Evolutionary conservation across 2,113 vertebrate species (phyloP).

Genomic region (Eonycteris spelaea): DNA sequence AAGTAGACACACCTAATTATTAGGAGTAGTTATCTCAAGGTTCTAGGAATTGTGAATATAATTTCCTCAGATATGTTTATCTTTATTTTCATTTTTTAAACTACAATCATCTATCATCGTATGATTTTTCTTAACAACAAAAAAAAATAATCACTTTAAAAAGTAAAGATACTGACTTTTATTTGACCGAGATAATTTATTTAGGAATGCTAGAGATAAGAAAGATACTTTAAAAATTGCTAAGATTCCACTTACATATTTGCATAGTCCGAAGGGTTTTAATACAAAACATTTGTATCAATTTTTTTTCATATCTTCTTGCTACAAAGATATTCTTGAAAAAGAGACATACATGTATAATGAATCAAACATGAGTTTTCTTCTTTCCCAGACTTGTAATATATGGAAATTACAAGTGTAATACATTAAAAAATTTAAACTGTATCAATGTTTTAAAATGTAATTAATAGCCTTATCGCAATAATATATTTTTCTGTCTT

Average conservation of each 20-base stretch:
- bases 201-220: not conserved
- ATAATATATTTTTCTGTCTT: not conserved
- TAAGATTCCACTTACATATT: not conserved
- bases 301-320: not conserved
- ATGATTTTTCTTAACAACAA: not conserved
- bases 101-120: not conserved
- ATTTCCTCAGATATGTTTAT: not conserved
- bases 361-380: not conserved
- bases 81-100: not conserved
- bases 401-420: not conserved
- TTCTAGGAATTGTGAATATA: not conserved
- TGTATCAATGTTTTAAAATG: not conserved
- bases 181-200: not conserved
- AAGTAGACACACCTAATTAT: not conserved
- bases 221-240: not conserved
- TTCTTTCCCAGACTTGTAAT: not conserved
- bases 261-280: not conserved
- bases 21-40: not conserved
- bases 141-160: not conserved
- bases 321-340: not conserved
- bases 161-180: not conserved
- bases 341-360: not conserved
- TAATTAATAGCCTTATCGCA: not conserved
- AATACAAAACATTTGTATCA: slow-evolving; percentile 35
- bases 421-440: not conserved